A percentile compares a stretch with the other conserved stretches of the same genome.
Conservation (phyloP, 2,113 vertebrate genomes). For the Pycnonotus jocosus region DNA sequence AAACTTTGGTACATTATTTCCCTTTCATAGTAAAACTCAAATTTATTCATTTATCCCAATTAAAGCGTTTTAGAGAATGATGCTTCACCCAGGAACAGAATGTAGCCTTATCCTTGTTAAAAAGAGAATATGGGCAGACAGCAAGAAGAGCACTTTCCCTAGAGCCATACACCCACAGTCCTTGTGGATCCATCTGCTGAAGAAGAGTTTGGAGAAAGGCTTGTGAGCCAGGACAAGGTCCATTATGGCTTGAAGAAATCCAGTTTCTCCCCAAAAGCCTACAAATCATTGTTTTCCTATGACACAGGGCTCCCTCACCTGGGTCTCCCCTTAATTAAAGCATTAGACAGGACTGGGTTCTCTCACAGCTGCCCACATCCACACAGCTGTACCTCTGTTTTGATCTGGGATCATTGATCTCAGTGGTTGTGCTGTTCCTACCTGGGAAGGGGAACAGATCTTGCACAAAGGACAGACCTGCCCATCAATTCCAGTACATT, state of each 20-base stretch:
- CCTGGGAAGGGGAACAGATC: not conserved
- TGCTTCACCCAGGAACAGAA: not conserved
- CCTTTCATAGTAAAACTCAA: not conserved
- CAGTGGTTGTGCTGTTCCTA: not conserved
- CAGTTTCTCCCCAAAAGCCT: not conserved
- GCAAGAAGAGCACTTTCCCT: not conserved
- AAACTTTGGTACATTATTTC: not conserved
- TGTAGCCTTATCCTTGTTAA: not conserved
- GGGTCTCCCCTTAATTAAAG: not conserved
- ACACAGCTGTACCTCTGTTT: rapidly evolving
- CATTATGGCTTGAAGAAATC: not conserved
- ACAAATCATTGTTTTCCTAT: not conserved
- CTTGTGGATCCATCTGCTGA: not conserved
- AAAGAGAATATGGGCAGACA: not conserved
- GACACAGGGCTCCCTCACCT: not conserved
- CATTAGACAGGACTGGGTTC: not conserved
- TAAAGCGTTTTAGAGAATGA: not conserved
- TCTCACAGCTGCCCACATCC: not conserved
- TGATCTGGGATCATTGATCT: not conserved
- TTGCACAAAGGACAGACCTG: not conserved
- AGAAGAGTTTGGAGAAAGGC: not conserved
- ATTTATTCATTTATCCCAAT: not conserved
- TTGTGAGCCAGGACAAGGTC: not conserved
- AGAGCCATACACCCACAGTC: not conserved
- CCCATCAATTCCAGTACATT: not conserved